Evolutionary conservation across 1,140 invertebrate genomes (phyloP).

Genomic region (Drosophila sp.): DNA sequence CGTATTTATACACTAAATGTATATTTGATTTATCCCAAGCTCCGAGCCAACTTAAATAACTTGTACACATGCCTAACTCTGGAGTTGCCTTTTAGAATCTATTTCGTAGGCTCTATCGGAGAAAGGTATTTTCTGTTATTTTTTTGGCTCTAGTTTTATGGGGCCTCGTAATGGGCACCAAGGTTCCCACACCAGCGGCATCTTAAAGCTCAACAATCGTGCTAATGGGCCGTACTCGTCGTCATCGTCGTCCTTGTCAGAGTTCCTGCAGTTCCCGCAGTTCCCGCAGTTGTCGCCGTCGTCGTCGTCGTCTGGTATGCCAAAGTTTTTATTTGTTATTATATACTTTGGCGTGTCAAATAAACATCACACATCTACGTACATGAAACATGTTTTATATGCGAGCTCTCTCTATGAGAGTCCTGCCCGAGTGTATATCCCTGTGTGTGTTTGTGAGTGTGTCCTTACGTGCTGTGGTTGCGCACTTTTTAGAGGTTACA

Average conservation of each 20-base stretch:
- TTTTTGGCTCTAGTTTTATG: slow-evolving; percentile 68
- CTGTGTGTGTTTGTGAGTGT: slow-evolving; percentile 19
- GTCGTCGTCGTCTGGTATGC: slow-evolving; percentile 50
- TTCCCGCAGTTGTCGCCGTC: slow-evolving; percentile 10
- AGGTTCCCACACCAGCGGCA: slow-evolving; percentile 53
- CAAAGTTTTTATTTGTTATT: slow-evolving; percentile 83
- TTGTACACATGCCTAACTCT: slow-evolving; percentile 34
- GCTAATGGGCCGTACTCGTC: slow-evolving; percentile 79
- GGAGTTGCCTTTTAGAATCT: not conserved
- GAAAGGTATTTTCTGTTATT: slow-evolving; percentile 9
- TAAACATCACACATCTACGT: slow-evolving; percentile 81
- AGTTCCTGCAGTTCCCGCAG: slow-evolving; percentile 13
- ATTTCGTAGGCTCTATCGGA: slow-evolving; percentile 13
- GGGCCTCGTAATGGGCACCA: slow-evolving; percentile 65
- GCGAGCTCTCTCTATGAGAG: slow-evolving; percentile 46
- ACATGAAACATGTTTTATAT: slow-evolving; percentile 82
- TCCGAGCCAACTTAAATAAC: slow-evolving; percentile 60
- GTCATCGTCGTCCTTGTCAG: slow-evolving; percentile 47
- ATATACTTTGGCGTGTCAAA: slow-evolving; percentile 83
- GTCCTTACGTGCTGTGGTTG: slow-evolving; percentile 71
- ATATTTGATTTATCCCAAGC: slow-evolving; percentile 59
- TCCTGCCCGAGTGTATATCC: not conserved
- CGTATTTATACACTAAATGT: slow-evolving; percentile 38
- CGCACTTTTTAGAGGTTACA: slow-evolving; percentile 69
- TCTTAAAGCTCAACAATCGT: slow-evolving; percentile 81